phyloP scores from a whole-genome alignment of 92 coral and sea anemone species.

The Palythoa grandiflora region DNA sequence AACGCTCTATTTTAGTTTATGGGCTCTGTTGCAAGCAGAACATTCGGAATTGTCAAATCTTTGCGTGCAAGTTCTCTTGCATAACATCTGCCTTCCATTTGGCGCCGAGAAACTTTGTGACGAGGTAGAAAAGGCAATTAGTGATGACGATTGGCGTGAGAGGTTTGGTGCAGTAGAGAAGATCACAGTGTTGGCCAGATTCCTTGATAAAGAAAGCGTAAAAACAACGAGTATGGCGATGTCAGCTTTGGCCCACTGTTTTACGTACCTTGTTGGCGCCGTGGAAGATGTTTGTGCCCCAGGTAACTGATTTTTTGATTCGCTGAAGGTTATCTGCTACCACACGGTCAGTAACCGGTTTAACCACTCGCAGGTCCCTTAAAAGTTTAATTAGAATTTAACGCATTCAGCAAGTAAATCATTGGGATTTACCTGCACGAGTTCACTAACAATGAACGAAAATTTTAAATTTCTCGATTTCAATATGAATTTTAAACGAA shows the following conservation, averaged over 20 bases:
- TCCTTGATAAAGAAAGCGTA: constrained; percentile 86
- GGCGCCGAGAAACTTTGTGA: constrained; percentile 97
- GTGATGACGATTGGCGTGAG: constrained; percentile 92
- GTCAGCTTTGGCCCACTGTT: constrained; percentile 95
- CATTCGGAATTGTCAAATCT: constrained; percentile 92
- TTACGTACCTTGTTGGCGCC: constrained; percentile 96
- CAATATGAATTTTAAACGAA: too few species aligned
- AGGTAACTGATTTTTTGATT: not conserved
- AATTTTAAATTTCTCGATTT: too few species aligned
- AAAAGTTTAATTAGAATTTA: too few species aligned
- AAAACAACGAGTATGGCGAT: constrained; percentile 88
- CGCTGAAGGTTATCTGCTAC: too few species aligned
- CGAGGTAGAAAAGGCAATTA: constrained; percentile 89
- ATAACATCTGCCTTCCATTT: constrained; percentile 91
- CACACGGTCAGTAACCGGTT: too few species aligned
- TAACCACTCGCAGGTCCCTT: too few species aligned
- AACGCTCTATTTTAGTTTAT: constrained; percentile 63
- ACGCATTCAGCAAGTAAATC: too few species aligned
- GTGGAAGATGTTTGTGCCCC: constrained; percentile 97
- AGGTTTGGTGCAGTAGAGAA: constrained; percentile 93
- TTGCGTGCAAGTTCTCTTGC: constrained; percentile 87
- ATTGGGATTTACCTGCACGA: too few species aligned
- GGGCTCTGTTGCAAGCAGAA: constrained; percentile 93
- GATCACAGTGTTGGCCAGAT: constrained; percentile 89
- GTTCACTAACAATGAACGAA: too few species aligned